Evolutionary conservation across 2,113 vertebrate genomes (phyloP).

Genomic region (Rhinolophus ferrumequinum): DNA sequence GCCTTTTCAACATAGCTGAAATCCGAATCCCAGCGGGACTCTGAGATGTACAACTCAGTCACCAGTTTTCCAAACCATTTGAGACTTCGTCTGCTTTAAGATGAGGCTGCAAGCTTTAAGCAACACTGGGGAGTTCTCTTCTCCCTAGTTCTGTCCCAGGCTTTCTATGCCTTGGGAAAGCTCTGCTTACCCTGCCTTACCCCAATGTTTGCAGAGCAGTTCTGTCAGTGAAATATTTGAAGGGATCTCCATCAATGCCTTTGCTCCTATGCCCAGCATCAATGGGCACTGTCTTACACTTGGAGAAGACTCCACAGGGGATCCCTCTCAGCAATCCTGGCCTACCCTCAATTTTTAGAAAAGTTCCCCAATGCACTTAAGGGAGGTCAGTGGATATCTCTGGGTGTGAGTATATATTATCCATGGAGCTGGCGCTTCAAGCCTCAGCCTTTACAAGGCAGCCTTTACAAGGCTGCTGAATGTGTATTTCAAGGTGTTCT

Average conservation of each 20-base stretch:
- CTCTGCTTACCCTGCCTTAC: not conserved
- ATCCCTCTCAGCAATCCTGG: not conserved
- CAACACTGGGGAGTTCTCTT: not conserved
- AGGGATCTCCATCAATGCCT: accelerated
- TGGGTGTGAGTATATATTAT: not conserved
- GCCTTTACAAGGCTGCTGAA: too few relatives aligned
- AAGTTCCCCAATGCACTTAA: too few relatives aligned
- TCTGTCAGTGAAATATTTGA: not conserved
- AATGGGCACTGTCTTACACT: accelerated
- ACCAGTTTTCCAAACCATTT: not conserved
- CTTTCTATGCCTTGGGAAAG: not conserved
- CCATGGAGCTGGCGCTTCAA: not conserved
- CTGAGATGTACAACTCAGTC: not conserved
- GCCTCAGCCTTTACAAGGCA: not conserved
- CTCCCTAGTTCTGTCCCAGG: too few relatives aligned
- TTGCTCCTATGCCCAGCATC: accelerated
- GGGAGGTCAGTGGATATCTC: not conserved
- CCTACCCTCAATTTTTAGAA: not conserved
- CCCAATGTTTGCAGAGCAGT: not conserved
- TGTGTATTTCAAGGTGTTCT: accelerated
- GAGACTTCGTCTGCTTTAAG: not conserved
- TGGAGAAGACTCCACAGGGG: not conserved
- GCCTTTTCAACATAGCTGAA: not conserved
- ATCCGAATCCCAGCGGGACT: not conserved
- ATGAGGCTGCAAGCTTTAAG: not conserved